A percentile compares a stretch with the other conserved stretches of the same genome.
Conservation (phyloP, 2,797 vertebrate species). For the Silurus aristotelis region DNA sequence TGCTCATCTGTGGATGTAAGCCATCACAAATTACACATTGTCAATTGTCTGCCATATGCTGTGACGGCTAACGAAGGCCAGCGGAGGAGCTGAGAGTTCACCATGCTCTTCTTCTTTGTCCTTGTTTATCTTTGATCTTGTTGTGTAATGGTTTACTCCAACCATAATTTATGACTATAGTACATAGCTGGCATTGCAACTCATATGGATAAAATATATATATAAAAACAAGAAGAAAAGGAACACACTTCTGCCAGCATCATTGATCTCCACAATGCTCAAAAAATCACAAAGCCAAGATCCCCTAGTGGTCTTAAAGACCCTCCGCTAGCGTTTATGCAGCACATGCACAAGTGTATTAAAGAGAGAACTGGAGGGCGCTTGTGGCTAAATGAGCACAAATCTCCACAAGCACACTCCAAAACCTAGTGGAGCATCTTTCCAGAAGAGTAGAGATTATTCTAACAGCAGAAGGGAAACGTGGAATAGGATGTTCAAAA, state of each 20-base stretch:
- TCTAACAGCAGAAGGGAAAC: too few species aligned
- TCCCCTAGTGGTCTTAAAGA: background rate
- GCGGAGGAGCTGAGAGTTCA: background rate
- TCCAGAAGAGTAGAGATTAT: too few species aligned
- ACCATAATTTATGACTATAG: background rate
- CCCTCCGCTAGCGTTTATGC: background rate
- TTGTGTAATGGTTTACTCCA: background rate
- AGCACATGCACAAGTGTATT: background rate
- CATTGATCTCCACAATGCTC: background rate
- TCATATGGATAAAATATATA: background rate
- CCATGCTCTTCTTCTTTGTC: background rate
- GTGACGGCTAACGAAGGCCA: background rate
- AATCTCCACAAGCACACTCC: too few species aligned
- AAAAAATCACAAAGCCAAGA: background rate
- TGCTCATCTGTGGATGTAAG: conserved; percentile 22
- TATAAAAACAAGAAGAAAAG: background rate
- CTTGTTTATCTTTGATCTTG: background rate
- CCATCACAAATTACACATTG: conserved; percentile 35
- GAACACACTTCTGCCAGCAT: background rate
- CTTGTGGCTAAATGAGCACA: too few species aligned
- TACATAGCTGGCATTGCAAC: background rate
- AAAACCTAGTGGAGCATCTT: too few species aligned
- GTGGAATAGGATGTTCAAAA: too few species aligned
- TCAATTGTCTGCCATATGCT: background rate
- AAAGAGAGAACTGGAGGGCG: background rate